Percentiles rank a stretch among this genome's conserved stretches.
phyloP scores from a whole-genome alignment of 2,888 invertebrate genomes.

The Magallana nippona region DNA sequence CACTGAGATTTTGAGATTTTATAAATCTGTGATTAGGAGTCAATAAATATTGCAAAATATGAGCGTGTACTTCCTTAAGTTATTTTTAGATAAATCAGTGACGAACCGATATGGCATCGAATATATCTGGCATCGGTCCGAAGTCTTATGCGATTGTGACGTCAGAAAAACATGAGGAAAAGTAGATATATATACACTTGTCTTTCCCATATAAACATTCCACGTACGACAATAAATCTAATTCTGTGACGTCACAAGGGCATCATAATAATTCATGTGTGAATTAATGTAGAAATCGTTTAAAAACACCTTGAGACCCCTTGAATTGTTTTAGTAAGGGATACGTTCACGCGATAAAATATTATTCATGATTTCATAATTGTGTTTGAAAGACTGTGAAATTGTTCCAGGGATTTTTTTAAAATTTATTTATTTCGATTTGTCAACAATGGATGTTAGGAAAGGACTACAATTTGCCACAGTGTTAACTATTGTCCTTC shows the following conservation, averaged over 20 bases:
- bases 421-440: background rate
- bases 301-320: background rate
- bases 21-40: no score
- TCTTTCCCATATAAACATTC: slow-evolving; percentile 11
- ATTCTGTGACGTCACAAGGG: slow-evolving; percentile 10
- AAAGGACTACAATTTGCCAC: no score
- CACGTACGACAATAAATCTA: background rate
- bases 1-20: no score
- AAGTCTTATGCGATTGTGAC: slow-evolving; percentile 13
- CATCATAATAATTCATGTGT: slow-evolving; percentile 21
- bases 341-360: background rate
- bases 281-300: slow-evolving; percentile 5
- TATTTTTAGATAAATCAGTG: background rate
- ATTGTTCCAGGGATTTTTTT: background rate
- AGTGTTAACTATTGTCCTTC: no score
- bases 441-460: no score
- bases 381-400: background rate
- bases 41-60: background rate
- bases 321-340: background rate
- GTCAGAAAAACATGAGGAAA: background rate
- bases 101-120: background rate
- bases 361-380: background rate
- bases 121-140: background rate
- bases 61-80: background rate
- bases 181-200: slow-evolving; percentile 10